phyloP scores from a whole-genome alignment of 1,140 invertebrate species.

The Drosophila repleta region DNA sequence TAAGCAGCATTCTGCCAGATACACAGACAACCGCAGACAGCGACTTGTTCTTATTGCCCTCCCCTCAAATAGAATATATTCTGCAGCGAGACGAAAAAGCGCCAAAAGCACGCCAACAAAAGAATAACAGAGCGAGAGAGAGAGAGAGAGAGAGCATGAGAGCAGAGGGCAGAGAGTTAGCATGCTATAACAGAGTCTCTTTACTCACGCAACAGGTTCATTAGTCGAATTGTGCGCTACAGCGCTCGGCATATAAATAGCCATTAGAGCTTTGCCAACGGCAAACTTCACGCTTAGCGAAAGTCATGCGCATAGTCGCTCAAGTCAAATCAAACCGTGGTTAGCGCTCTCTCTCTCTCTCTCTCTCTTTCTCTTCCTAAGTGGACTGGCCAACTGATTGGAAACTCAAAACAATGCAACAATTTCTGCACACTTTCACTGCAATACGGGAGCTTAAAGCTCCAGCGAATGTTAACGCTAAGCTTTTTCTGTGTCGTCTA shows the following conservation, averaged over 20 bases:
- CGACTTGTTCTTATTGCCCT: constrained; percentile 16
- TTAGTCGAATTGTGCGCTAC: constrained; percentile 46
- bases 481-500: constrained; percentile 44
- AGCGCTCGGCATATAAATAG: constrained; percentile 10
- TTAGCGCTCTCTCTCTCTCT: constrained; percentile 2
- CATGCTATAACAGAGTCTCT: neutral
- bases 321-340: constrained; percentile 5
- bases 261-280: constrained; percentile 28
- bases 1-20: constrained; percentile 65
- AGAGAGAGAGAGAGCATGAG: neutral
- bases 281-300: constrained; percentile 11
- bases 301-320: constrained; percentile 56
- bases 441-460: constrained; percentile 56
- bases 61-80: constrained; percentile 53
- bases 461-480: constrained; percentile 21
- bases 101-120: constrained; percentile 16
- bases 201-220: constrained; percentile 73
- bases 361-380: constrained; percentile 6
- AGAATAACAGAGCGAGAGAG: constrained; percentile 9
- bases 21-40: constrained; percentile 37
- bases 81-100: constrained; percentile 33
- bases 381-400: neutral
- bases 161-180: constrained; percentile 3
- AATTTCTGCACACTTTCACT: constrained; percentile 77
- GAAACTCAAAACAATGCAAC: constrained; percentile 68